phyloP scores from a whole-genome alignment of 2,797 vertebrate species.

The Chaenodraco wilsoni region DNA sequence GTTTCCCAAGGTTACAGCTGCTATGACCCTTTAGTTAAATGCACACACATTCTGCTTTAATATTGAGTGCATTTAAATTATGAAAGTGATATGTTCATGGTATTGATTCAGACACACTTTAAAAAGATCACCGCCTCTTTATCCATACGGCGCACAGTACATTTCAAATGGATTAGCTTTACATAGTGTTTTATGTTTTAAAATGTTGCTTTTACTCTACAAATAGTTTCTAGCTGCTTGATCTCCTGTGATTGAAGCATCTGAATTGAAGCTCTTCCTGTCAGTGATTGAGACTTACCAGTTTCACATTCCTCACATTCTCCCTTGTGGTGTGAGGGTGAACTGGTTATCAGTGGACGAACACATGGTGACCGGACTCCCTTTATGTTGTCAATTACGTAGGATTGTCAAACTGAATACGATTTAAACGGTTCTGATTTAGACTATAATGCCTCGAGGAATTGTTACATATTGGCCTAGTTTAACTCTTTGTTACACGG shows the following conservation, averaged over 20 bases:
- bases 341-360: conserved; percentile 24
- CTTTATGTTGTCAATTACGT: background rate
- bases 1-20: conserved; percentile 31
- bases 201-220: conserved; percentile 18
- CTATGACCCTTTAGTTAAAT: background rate
- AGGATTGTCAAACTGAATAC: background rate
- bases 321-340: conserved; percentile 23
- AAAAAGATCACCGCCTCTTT: background rate
- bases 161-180: background rate
- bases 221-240: conserved; percentile 55
- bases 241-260: conserved; percentile 36
- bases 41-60: background rate
- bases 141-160: background rate
- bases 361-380: conserved; percentile 41
- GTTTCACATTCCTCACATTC: conserved; percentile 38
- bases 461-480: background rate
- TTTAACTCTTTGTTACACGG: conserved; percentile 5
- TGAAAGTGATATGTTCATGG: background rate
- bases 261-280: conserved; percentile 11
- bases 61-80: conserved; percentile 7
- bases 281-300: conserved; percentile 38
- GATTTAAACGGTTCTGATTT: background rate
- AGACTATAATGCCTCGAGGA: background rate
- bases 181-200: background rate
- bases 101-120: background rate